A percentile compares a stretch with the other conserved stretches of the same genome.
These are phyloP conservation scores for Mythimna ferrago DNA, from an alignment of 2,888 invertebrate genomes.

Conservation along the genomic window DNA sequence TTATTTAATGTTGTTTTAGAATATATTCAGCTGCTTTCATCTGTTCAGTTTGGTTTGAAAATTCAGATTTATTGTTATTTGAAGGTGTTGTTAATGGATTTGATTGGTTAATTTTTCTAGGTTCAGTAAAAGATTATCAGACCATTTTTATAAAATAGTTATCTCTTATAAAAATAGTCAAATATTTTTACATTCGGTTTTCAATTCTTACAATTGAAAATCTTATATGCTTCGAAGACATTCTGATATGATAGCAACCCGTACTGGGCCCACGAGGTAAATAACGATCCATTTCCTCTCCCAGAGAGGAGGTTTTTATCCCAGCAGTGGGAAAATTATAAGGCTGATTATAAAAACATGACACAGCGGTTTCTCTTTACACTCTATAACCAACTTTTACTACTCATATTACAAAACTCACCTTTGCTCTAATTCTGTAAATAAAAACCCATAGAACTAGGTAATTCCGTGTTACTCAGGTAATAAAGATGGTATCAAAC, in stretches of 20 bases:
- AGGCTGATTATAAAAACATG: not conserved
- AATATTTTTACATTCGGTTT: not conserved
- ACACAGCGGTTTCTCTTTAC: conserved; percentile 23
- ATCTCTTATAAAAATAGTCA: not conserved
- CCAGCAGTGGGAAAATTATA: too few species aligned
- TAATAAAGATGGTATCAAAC: conserved; percentile 61
- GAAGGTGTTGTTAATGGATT: not conserved
- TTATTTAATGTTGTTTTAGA: conserved; percentile 21
- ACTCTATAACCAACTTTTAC: conserved; percentile 27
- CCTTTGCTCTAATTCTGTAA: conserved; percentile 52
- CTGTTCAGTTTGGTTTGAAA: conserved; percentile 1
- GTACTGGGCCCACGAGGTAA: too few species aligned
- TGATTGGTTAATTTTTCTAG: too few species aligned
- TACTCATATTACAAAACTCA: conserved; percentile 38
- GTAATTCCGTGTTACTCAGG: conserved; percentile 52
- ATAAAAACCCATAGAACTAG: conserved; percentile 50
- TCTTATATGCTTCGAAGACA: too few species aligned
- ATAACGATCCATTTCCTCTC: too few species aligned
- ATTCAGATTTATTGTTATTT: not conserved
- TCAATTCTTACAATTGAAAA: too few species aligned
- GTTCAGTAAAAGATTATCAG: not conserved
- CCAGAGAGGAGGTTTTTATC: too few species aligned
- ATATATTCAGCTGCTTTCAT: conserved; percentile 7
- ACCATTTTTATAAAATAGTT: not conserved
- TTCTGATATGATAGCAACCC: too few species aligned